Evolutionary conservation across 64 coral and sea anemone genomes (phyloP).

Genomic region (Catalaphyllia jardinei): DNA sequence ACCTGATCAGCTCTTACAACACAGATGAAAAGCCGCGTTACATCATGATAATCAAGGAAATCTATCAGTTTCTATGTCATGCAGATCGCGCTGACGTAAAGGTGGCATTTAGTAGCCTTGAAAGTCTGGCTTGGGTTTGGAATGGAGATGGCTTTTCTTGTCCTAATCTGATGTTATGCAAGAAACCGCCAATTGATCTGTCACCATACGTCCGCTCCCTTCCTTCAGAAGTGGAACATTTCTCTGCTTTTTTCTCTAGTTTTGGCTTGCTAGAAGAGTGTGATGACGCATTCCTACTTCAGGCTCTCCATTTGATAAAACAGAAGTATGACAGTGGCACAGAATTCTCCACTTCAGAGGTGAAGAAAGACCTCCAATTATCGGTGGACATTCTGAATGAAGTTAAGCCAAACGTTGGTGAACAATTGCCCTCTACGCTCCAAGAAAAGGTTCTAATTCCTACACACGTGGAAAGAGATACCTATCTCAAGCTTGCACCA

Average conservation of each 20-base stretch:
- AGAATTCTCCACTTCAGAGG: neutral
- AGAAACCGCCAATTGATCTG: constrained; percentile 60
- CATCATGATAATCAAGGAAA: constrained; percentile 41
- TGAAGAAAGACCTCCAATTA: constrained; percentile 71
- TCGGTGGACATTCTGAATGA: constrained; percentile 81
- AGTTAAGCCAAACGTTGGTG: constrained; percentile 51
- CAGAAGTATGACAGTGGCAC: constrained; percentile 39
- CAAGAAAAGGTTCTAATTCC: constrained; percentile 78
- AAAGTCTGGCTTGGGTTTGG: constrained; percentile 74
- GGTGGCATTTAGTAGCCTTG: neutral
- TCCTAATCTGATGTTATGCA: constrained; percentile 30
- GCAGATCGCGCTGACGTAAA: neutral
- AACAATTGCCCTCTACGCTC: constrained; percentile 4
- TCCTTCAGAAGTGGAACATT: constrained; percentile 53
- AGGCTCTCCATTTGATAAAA: constrained; percentile 66
- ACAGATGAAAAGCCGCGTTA: constrained; percentile 59
- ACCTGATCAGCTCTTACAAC: constrained; percentile 47
- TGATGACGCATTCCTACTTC: constrained; percentile 48
- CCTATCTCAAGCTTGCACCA: constrained; percentile 53
- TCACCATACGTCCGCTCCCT: constrained; percentile 64
- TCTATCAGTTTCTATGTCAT: constrained; percentile 19
- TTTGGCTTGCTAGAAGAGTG: constrained; percentile 55
- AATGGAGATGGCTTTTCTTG: constrained; percentile 86
- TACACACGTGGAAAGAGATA: constrained; percentile 51
- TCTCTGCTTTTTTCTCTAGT: constrained; percentile 38